A percentile compares a stretch with the other conserved stretches of the same genome.
phyloP scores from a whole-genome alignment of 2,113 vertebrate genomes.

The Pterophyllum scalare region DNA sequence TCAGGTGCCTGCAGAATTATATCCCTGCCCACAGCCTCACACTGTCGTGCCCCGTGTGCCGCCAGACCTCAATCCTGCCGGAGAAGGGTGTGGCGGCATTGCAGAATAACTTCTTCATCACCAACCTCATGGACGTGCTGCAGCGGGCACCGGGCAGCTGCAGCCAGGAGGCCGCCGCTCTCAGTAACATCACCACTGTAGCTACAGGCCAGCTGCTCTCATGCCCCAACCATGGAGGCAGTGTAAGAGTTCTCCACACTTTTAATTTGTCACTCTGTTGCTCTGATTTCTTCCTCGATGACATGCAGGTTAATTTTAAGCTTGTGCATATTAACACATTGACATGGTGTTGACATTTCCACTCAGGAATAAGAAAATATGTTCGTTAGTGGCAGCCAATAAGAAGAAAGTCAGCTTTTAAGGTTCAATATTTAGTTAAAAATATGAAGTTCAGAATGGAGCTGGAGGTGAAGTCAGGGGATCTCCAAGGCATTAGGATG shows the following conservation, averaged over 20 bases:
- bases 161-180: conserved; percentile 86
- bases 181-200: conserved; percentile 88
- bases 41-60: conserved; percentile 95
- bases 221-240: conserved; percentile 95
- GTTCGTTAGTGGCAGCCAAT: neutral
- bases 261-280: neutral
- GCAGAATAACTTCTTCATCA: conserved; percentile 99
- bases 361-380: no score
- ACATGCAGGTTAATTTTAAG: neutral
- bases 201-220: conserved; percentile 90
- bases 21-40: conserved; percentile 95
- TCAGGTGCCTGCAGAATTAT: conserved; percentile 97
- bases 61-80: conserved; percentile 97
- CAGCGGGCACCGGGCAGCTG: conserved; percentile 86
- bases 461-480: neutral
- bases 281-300: neutral
- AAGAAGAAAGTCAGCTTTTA: no score
- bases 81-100: conserved; percentile 97
- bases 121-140: conserved; percentile 99
- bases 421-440: neutral
- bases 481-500: neutral
- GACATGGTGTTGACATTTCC: neutral
- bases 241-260: conserved; percentile 80
- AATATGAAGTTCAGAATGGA: neutral
- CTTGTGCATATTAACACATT: neutral